Evolutionary conservation across 2,113 vertebrate species (phyloP).

Genomic region (Pampusana beccarii): DNA sequence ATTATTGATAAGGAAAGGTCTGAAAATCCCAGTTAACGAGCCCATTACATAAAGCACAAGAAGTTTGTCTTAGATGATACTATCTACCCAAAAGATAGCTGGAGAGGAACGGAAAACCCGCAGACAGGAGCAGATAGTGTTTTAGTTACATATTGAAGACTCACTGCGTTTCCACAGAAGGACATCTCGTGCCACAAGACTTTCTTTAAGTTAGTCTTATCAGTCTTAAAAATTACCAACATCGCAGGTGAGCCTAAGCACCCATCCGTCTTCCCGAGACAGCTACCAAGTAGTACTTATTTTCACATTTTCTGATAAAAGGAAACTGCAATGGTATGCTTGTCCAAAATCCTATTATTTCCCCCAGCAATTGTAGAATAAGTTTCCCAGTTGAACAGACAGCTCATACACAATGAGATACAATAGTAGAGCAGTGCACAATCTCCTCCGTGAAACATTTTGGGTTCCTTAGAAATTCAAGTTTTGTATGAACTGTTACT

Average conservation of each 20-base stretch:
- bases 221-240: not conserved
- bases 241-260: not conserved
- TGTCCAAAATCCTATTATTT: not conserved
- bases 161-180: not conserved
- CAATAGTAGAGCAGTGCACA: not conserved
- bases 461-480: not conserved
- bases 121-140: rapidly evolving
- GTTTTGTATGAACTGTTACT: not conserved
- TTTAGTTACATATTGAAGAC: not conserved
- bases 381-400: not conserved
- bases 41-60: not conserved
- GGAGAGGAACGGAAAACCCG: not conserved
- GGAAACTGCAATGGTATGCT: not conserved
- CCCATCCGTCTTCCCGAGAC: not conserved
- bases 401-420: not conserved
- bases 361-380: not conserved
- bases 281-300: not conserved
- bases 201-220: not conserved
- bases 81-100: not conserved
- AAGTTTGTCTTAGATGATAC: not conserved
- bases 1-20: not conserved
- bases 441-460: not conserved
- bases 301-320: not conserved
- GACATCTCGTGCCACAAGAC: not conserved
- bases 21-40: not conserved